A percentile compares a stretch with the other conserved stretches of the same genome.
These are phyloP conservation scores for Pimpla rufipes DNA, from an alignment of 2,888 invertebrate species.

Conservation along the genomic window DNA sequence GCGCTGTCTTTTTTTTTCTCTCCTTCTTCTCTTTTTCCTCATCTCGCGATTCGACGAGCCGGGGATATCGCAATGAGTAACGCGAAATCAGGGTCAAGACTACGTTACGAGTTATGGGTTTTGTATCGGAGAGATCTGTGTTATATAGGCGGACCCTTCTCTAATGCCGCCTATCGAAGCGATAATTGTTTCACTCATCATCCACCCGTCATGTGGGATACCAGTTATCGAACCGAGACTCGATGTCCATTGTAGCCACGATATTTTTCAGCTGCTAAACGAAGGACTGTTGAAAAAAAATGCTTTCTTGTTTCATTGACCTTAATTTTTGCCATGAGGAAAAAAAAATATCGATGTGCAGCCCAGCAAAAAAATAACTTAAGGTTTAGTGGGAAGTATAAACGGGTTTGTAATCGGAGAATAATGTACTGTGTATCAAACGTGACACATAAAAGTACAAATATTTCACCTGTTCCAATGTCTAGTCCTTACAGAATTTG, in stretches of 20 bases:
- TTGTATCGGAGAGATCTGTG: constrained; percentile 23
- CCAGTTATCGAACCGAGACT: constrained; percentile 39
- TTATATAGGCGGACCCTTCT: constrained; percentile 6
- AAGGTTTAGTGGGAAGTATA: too few species aligned
- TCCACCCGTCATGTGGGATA: constrained; percentile 52
- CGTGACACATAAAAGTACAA: too few species aligned
- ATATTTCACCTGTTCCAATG: too few species aligned
- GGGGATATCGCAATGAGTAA: constrained; percentile 52
- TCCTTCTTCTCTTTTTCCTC: constrained; percentile 18
- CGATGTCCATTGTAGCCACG: neutral
- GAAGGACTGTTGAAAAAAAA: too few species aligned
- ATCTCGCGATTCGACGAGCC: constrained; percentile 24
- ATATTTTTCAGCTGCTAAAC: neutral
- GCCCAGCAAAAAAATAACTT: too few species aligned
- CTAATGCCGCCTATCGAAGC: constrained; percentile 38
- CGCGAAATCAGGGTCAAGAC: constrained; percentile 63
- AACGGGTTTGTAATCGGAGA: too few species aligned
- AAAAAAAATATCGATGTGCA: too few species aligned
- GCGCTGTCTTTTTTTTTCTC: constrained; percentile 6
- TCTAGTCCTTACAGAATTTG: neutral
- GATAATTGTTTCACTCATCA: constrained; percentile 63
- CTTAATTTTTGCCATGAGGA: too few species aligned
- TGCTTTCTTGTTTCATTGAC: too few species aligned
- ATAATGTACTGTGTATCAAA: too few species aligned
- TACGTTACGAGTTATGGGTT: constrained; percentile 42